A percentile compares a stretch with the other conserved stretches of the same genome.
These are phyloP conservation scores for Eriocheir sinensis DNA, from an alignment of 1,140 invertebrate genomes.

Conservation along the genomic window DNA sequence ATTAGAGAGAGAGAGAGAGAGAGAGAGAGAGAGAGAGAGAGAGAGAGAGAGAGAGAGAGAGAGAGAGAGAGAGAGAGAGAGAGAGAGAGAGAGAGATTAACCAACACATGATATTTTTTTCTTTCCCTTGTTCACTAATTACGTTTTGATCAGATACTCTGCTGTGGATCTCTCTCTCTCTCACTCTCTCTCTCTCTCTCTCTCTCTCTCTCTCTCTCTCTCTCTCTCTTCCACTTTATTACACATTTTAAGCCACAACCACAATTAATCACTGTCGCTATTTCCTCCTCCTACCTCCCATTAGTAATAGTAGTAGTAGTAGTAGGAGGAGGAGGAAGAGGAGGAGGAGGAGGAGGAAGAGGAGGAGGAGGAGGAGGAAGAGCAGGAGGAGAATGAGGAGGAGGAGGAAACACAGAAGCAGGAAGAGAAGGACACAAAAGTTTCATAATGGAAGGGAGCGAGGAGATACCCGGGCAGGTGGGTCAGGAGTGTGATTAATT, in stretches of 20 bases:
- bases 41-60: constrained; percentile 29
- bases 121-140: not conserved
- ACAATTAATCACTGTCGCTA: not conserved
- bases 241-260: constrained; percentile 16
- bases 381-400: too few species aligned
- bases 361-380: constrained; percentile 4
- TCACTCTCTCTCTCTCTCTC: not conserved
- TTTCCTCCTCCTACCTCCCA: not conserved
- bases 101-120: not conserved
- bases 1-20: constrained; percentile 12
- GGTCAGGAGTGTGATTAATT: not conserved
- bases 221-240: not conserved
- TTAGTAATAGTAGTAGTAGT: too few species aligned
- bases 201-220: not conserved
- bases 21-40: constrained; percentile 24
- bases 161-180: not conserved
- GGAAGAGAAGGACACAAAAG: not conserved
- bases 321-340: too few species aligned
- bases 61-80: constrained; percentile 1
- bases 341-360: constrained; percentile 15
- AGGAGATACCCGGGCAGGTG: not conserved
- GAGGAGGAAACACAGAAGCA: too few species aligned
- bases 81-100: not conserved
- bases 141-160: not conserved
- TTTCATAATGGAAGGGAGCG: not conserved